Percentiles rank a stretch among this genome's conserved stretches.
Evolutionary conservation across 1,140 invertebrate species (phyloP).

Genomic region (Condylostylus longicornis): DNA sequence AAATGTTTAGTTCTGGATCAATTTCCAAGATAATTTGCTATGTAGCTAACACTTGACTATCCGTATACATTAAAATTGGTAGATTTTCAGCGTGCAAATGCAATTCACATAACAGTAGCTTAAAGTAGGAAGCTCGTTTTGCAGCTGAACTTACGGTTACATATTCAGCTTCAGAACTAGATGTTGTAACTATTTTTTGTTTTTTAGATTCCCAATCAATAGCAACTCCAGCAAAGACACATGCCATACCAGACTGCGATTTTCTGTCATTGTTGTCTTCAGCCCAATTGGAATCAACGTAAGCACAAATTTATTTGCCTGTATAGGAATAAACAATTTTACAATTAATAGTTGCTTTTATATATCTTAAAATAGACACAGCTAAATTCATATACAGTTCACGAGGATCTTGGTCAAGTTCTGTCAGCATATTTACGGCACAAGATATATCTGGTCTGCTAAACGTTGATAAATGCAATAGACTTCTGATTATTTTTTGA

Average conservation of each 20-base stretch:
- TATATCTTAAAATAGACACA: constrained; percentile 28
- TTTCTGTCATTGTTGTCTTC: constrained; percentile 13
- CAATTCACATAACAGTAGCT: constrained; percentile 7
- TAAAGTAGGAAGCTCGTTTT: constrained; percentile 27
- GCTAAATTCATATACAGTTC: constrained; percentile 20
- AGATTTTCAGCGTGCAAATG: neutral
- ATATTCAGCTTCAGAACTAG: constrained; percentile 31
- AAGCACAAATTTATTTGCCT: constrained; percentile 13
- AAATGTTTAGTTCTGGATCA: constrained; percentile 12
- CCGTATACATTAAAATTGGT: constrained; percentile 3
- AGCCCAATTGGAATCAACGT: constrained; percentile 8
- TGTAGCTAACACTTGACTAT: constrained; percentile 14
- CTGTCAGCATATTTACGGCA: constrained; percentile 20
- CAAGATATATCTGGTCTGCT: constrained; percentile 32
- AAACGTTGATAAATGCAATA: constrained; percentile 25
- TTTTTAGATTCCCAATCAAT: constrained; percentile 23
- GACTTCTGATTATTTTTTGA: constrained; percentile 23
- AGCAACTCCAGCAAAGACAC: constrained; percentile 19
- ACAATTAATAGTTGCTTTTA: constrained; percentile 18
- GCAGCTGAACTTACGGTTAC: constrained; percentile 24
- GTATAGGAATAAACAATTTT: constrained; percentile 5
- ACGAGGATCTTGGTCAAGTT: constrained; percentile 13
- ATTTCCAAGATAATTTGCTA: constrained; percentile 17
- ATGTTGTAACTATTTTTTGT: constrained; percentile 23
- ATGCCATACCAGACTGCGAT: constrained; percentile 20